phyloP scores from a whole-genome alignment of 2,888 invertebrate genomes.

The Drosophila greeni region DNA sequence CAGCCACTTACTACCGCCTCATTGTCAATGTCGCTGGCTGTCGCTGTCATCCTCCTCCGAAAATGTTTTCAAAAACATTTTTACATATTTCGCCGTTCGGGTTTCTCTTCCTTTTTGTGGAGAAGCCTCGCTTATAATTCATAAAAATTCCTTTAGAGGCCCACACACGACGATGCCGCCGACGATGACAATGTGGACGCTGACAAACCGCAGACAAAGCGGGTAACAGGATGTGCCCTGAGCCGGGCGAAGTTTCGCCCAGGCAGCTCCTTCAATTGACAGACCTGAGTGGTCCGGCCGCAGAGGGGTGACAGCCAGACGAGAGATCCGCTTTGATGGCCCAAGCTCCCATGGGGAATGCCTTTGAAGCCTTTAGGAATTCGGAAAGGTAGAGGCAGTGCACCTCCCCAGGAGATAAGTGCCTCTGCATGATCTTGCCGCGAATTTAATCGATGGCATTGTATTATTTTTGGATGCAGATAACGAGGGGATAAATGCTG shows the following conservation, averaged over 20 bases:
- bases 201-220: constrained; percentile 66
- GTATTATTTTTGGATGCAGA: no score
- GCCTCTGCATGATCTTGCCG: constrained; percentile 8
- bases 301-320: constrained; percentile 11
- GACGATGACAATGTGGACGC: constrained; percentile 38
- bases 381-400: constrained; percentile 7
- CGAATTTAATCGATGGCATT: neutral
- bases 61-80: constrained; percentile 51
- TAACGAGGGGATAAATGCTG: neutral
- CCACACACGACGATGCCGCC: constrained; percentile 53
- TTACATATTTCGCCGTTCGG: constrained; percentile 48
- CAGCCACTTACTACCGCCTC: constrained; percentile 69
- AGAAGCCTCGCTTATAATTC: constrained; percentile 59
- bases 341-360: constrained; percentile 6
- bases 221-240: constrained; percentile 49
- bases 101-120: constrained; percentile 1
- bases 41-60: constrained; percentile 39
- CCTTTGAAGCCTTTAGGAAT: constrained; percentile 12
- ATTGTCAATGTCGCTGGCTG: constrained; percentile 65
- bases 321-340: constrained; percentile 30
- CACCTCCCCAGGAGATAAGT: neutral
- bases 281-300: constrained; percentile 48
- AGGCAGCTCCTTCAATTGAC: constrained; percentile 47
- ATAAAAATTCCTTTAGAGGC: constrained; percentile 60
- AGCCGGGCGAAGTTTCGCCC: constrained; percentile 34